A percentile compares a stretch with the other conserved stretches of the same genome.
These are phyloP conservation scores for Cheilosia impressa DNA, from an alignment of 2,888 invertebrate species.

Conservation along the genomic window DNA sequence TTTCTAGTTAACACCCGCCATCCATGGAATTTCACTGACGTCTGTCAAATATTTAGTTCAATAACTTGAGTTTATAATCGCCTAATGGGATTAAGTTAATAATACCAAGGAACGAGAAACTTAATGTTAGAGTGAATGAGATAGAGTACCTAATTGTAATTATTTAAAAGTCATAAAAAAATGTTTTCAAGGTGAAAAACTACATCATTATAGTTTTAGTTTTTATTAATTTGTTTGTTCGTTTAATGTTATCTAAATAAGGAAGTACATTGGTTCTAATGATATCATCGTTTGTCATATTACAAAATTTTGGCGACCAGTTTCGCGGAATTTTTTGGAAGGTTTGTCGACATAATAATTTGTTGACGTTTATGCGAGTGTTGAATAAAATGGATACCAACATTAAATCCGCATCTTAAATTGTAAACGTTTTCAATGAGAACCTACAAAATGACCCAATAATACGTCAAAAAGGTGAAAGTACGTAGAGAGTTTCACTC, in stretches of 20 bases:
- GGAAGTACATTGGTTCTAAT: slow-evolving; percentile 55
- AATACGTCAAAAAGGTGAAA: no score
- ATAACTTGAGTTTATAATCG: background rate
- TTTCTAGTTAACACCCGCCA: background rate
- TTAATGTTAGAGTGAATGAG: slow-evolving; percentile 1
- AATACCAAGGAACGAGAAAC: background rate
- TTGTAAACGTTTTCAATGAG: no score
- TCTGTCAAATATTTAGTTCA: slow-evolving; percentile 39
- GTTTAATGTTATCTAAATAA: slow-evolving; percentile 45
- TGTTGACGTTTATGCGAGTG: no score
- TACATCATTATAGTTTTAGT: slow-evolving; percentile 21
- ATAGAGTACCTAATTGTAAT: slow-evolving; percentile 11
- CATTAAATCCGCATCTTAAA: no score
- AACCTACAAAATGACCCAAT: no score
- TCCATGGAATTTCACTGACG: slow-evolving; percentile 1
- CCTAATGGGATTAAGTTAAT: slow-evolving; percentile 2
- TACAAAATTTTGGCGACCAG: slow-evolving; percentile 10
- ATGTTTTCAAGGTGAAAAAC: slow-evolving; percentile 53
- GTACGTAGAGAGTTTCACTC: no score
- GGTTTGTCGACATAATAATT: no score
- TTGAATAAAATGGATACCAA: no score
- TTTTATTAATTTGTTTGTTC: slow-evolving; percentile 21
- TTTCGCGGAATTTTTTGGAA: background rate
- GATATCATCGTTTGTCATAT: slow-evolving; percentile 54
- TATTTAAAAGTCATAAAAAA: slow-evolving; percentile 21